These are phyloP conservation scores for Mirza zaza DNA, from an alignment of 2,113 vertebrate genomes.

Conservation along the genomic window DNA sequence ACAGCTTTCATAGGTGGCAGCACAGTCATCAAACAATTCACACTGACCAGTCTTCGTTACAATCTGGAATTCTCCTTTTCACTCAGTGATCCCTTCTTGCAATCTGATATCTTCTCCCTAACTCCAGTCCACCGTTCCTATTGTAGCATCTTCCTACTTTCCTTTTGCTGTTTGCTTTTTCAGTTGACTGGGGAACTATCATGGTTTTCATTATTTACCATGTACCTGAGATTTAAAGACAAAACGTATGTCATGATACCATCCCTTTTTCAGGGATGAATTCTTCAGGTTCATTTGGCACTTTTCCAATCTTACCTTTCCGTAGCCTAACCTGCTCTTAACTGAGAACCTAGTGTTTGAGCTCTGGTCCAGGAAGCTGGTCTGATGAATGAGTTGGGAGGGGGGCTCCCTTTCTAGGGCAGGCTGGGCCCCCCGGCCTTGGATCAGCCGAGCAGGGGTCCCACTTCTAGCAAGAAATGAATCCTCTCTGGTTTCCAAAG, in stretches of 20 bases:
- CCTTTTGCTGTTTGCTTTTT: background rate
- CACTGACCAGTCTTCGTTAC: background rate
- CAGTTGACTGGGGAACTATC: background rate
- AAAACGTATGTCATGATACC: background rate
- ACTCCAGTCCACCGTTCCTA: background rate
- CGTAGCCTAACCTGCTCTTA: fast-evolving
- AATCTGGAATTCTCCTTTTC: background rate
- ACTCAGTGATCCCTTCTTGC: background rate
- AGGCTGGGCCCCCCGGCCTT: fast-evolving
- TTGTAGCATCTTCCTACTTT: background rate
- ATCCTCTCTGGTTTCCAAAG: background rate
- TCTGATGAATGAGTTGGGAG: background rate
- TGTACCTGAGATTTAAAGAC: background rate
- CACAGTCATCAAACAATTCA: fast-evolving
- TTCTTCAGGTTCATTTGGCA: background rate
- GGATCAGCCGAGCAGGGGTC: background rate
- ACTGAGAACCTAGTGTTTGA: background rate
- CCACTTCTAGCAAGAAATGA: background rate
- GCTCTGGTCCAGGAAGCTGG: background rate
- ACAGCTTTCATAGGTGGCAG: background rate
- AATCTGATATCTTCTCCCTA: background rate
- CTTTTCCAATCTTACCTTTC: background rate
- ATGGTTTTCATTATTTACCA: background rate
- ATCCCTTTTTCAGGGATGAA: background rate
- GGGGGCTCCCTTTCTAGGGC: background rate